Percentiles rank a stretch among this genome's conserved stretches.
Conservation (phyloP, 2,797 vertebrate genomes). For the Chloroceryle inda region DNA sequence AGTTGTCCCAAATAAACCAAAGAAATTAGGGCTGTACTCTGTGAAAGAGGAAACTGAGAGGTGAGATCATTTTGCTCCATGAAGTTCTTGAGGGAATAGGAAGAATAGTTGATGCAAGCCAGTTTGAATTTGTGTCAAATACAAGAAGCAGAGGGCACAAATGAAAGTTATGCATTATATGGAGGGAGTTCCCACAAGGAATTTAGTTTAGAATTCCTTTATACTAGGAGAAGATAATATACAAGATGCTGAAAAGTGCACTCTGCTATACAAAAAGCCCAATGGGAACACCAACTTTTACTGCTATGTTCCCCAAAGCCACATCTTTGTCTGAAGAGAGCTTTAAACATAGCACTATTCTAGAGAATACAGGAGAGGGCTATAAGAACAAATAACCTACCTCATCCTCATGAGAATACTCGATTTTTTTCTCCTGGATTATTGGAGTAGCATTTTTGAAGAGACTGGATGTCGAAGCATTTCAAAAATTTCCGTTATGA, state of each 20-base stretch:
- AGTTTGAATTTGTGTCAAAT: conserved; percentile 55
- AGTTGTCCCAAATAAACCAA: background rate
- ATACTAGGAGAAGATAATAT: conserved; percentile 38
- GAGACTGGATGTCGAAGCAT: conserved; percentile 8
- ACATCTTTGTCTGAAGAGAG: conserved; percentile 37
- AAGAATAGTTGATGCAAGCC: background rate
- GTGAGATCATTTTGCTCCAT: background rate
- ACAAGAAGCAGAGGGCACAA: conserved; percentile 12
- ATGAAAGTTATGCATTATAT: conserved; percentile 46
- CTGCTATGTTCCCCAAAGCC: conserved; percentile 9
- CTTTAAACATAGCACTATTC: conserved; percentile 31
- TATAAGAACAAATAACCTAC: conserved; percentile 40
- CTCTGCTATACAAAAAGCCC: conserved; percentile 14
- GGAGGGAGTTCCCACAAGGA: conserved; percentile 13
- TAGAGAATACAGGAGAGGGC: conserved; percentile 1
- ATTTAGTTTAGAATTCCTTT: conserved; percentile 39
- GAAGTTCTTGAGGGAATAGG: conserved; percentile 12
- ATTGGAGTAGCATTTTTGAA: conserved; percentile 9
- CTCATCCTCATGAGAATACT: conserved; percentile 25
- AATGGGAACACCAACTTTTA: conserved; percentile 36
- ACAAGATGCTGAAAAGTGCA: conserved; percentile 42
- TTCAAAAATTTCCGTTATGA: background rate
- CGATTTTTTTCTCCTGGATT: conserved; percentile 38
- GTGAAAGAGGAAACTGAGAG: background rate
- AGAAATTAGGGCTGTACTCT: conserved; percentile 14